Conservation (phyloP, 2,113 vertebrate species). For the Ptychochromis oligacanthus region DNA sequence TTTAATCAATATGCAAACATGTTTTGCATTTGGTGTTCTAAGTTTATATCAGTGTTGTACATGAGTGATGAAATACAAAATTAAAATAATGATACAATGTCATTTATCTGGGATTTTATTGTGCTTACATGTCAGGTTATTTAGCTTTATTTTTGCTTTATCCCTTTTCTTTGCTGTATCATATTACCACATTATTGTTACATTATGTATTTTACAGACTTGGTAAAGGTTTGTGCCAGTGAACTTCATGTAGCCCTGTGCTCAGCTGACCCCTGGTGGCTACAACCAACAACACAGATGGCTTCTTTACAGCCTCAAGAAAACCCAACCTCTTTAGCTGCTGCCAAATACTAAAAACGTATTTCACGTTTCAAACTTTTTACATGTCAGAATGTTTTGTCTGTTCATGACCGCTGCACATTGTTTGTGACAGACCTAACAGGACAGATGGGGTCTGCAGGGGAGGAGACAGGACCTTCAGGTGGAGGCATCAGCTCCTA, state of each 20-base stretch:
- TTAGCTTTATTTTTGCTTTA: no score
- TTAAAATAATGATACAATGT: neutral
- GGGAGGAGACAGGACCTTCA: conserved; percentile 44
- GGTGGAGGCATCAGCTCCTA: conserved; percentile 65
- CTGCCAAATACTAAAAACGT: neutral
- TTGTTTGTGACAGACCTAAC: neutral
- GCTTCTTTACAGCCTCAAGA: neutral
- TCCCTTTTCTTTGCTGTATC: no score
- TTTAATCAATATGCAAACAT: neutral
- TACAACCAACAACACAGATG: conserved; percentile 27
- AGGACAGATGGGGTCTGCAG: neutral
- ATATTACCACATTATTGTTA: neutral
- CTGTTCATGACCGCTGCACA: neutral
- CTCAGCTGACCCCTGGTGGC: conserved; percentile 75
- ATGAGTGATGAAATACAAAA: neutral
- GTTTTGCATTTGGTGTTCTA: rapidly evolving
- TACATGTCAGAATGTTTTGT: neutral
- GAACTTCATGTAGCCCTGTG: conserved; percentile 43
- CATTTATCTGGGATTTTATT: neutral
- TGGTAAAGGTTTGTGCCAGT: neutral
- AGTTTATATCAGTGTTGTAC: neutral
- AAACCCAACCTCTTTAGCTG: neutral
- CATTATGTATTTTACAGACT: neutral
- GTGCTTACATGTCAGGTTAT: neutral
- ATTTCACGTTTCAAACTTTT: rapidly evolving